Evolutionary conservation across 2,113 vertebrate genomes (phyloP), one percentile per base, ranked within the genome.

Genomic region (Empidonax traillii): DNA sequence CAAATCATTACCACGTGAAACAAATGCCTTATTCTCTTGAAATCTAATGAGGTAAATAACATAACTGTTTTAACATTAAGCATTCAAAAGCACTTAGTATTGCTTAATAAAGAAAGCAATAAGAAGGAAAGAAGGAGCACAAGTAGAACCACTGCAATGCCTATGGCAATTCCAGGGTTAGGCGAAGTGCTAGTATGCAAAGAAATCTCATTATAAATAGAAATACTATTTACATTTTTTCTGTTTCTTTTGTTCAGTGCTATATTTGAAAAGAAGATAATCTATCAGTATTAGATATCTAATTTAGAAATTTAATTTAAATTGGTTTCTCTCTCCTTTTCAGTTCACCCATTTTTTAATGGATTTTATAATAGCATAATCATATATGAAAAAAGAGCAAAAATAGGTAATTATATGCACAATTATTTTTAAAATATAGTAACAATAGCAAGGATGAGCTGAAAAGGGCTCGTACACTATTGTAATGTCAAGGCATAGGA

Each of bases 141-240:
- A 80, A 93, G 62, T 43, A 94, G 85, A 92, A 92, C 30, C 76
- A 78, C 46, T 71, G 30, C 72, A 93, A 16, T 78, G 78, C 84
- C 84, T 90, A 19, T 0, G 27, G 91, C 61, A 92, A 11, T 85
- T 95, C 37, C 77, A 92, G 43, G 43, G 61, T 62, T 75, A 91
- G 90, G 28, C 21, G 88, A 91, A 86, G 65, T 93, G 72, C 65
- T 51, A 76, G 59, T 51, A 31, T 92, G 58, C 55, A 77, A 91
- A 74, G 65, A 90, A 91, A 89, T 91, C 68, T 93, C 67, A 75
- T 94, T 91, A 91, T 67, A 93, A 90, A 95, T 28, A 84, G 81
- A 95, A 93, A 92, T 25, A 89, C 79, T 80, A 88, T 96, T 96
- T 96, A 84, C 78, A 92, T 95, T 96, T 96, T 95, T 85, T 87